Percentiles rank a stretch among this genome's conserved stretches.
These are phyloP conservation scores for Nomada ferruginata DNA, from an alignment of 2,888 invertebrate genomes.

Conservation along the genomic window DNA sequence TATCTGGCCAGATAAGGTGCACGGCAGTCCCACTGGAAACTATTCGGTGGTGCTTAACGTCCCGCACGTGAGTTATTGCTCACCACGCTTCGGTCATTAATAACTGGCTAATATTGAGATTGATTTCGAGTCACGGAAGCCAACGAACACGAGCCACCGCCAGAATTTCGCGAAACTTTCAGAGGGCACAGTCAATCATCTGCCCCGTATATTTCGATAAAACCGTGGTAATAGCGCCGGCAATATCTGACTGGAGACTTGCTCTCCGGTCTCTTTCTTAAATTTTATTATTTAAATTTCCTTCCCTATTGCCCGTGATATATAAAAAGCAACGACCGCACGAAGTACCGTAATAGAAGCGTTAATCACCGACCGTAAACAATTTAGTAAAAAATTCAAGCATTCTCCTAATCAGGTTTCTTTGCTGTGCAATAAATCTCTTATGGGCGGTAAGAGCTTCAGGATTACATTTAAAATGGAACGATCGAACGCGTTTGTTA, in stretches of 20 bases:
- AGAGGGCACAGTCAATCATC: slow-evolving; percentile 46
- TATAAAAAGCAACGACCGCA: neutral
- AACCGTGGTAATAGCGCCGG: slow-evolving; percentile 6
- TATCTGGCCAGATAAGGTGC: slow-evolving; percentile 66
- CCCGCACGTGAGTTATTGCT: slow-evolving; percentile 67
- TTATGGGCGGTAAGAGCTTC: too few relatives aligned
- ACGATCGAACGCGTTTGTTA: neutral
- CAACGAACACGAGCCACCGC: slow-evolving; percentile 44
- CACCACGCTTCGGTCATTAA: slow-evolving; percentile 63
- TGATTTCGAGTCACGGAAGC: slow-evolving; percentile 57
- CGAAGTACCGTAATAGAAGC: neutral
- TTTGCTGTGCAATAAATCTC: too few relatives aligned
- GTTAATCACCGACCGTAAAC: too few relatives aligned
- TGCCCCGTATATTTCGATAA: slow-evolving; percentile 20
- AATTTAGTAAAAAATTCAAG: too few relatives aligned
- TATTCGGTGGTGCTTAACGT: slow-evolving; percentile 65
- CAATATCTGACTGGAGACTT: slow-evolving; percentile 10
- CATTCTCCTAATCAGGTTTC: too few relatives aligned
- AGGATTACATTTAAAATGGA: neutral
- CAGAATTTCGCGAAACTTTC: slow-evolving; percentile 60
- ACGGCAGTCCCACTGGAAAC: slow-evolving; percentile 67
- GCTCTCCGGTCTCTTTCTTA: neutral
- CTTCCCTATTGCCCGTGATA: too few relatives aligned
- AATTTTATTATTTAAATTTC: neutral
- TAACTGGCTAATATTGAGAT: slow-evolving; percentile 69